Conservation (phyloP, 2,113 vertebrate species). For the Apteryx mantelli region DNA sequence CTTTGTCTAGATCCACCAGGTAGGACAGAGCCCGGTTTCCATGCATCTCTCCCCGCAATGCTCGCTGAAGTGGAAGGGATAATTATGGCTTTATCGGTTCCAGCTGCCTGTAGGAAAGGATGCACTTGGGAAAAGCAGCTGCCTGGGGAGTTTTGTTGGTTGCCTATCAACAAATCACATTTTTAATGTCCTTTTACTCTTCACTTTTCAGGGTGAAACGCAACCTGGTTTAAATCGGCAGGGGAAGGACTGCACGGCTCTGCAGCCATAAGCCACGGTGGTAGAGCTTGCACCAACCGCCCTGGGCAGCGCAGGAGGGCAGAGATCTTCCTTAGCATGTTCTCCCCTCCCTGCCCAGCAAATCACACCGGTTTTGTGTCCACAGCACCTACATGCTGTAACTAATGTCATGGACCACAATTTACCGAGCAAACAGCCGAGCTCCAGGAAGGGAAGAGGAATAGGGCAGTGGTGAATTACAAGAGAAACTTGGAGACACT, state of each 20-base stretch:
- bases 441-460: neutral
- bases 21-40: neutral
- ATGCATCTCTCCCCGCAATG: rapidly evolving
- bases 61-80: neutral
- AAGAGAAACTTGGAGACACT: neutral
- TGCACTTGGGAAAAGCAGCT: neutral
- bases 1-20: neutral
- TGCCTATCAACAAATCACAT: neutral
- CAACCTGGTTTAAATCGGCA: neutral
- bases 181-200: neutral
- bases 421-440: neutral
- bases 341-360: neutral
- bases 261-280: neutral
- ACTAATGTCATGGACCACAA: rapidly evolving
- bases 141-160: neutral
- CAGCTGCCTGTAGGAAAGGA: neutral
- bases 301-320: neutral
- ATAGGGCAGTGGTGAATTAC: neutral
- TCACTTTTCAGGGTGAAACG: neutral
- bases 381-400: neutral
- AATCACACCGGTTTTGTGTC: neutral
- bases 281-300: neutral
- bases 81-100: neutral
- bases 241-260: too few species aligned
- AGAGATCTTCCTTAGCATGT: neutral